phyloP scores from a whole-genome alignment of 2,797 vertebrate species.

The Esox lucius region DNA sequence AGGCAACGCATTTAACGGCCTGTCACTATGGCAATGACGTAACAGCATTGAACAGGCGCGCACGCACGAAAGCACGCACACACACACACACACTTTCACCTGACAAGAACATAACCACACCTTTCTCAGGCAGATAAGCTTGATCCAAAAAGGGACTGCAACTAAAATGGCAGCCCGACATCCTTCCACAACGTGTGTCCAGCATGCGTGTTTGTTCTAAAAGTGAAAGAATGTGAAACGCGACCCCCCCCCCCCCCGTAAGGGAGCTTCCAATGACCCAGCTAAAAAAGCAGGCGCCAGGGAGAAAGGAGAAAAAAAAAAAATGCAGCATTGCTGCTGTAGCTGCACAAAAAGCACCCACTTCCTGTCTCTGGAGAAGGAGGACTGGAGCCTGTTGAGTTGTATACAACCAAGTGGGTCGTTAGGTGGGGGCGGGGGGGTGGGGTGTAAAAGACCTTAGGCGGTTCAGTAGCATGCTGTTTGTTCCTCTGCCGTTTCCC shows the following conservation, averaged over 20 bases:
- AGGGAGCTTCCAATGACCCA: conserved; percentile 39
- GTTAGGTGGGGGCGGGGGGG: neutral
- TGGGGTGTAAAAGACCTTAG: neutral
- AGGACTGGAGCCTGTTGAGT: neutral
- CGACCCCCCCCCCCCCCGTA: conserved; percentile 28
- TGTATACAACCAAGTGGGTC: neutral
- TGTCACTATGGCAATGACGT: conserved; percentile 63
- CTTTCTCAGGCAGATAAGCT: conserved; percentile 15
- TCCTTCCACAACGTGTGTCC: neutral
- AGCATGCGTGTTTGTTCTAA: conserved; percentile 38
- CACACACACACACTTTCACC: conserved; percentile 22
- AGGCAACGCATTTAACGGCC: conserved; percentile 67
- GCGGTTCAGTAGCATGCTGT: neutral
- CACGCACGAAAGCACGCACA: conserved; percentile 12
- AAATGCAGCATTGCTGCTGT: no score
- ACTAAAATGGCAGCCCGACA: neutral
- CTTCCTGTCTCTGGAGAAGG: conserved; percentile 27
- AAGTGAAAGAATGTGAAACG: conserved; percentile 61
- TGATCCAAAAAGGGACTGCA: neutral
- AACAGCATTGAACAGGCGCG: conserved; percentile 60
- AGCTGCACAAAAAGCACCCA: conserved; percentile 12
- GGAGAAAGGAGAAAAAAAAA: neutral
- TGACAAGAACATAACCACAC: conserved; percentile 45
- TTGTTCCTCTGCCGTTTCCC: neutral
- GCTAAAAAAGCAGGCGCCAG: conserved; percentile 32